Percentiles rank a stretch among this genome's conserved stretches.
Conservation (phyloP, 2,888 invertebrate species). For the Thera britannica region DNA sequence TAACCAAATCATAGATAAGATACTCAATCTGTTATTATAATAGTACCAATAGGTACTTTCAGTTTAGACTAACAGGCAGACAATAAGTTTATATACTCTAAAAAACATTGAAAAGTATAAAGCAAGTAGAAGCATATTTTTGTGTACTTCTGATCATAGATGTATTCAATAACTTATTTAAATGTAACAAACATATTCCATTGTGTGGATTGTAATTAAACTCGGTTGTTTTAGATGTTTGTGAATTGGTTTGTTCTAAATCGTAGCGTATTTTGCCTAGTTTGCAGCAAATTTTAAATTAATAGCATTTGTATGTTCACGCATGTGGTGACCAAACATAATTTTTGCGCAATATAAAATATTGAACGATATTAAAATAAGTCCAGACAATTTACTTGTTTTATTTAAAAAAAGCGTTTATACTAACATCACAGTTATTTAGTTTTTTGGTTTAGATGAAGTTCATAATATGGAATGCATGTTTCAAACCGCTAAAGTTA, state of each 20-base stretch:
- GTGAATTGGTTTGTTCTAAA: conserved; percentile 22
- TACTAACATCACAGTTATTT: conserved; percentile 8
- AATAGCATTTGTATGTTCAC: conserved; percentile 74
- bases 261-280: conserved; percentile 53
- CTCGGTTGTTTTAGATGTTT: conserved; percentile 14
- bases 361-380: conserved; percentile 73
- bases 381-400: conserved; percentile 55
- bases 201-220: conserved; percentile 17
- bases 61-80: conserved; percentile 14
- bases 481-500: too few relatives aligned
- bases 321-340: conserved; percentile 74
- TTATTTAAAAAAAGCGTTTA: conserved; percentile 39
- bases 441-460: background rate
- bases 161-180: background rate
- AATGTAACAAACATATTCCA: conserved; percentile 6
- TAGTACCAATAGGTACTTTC: conserved; percentile 16
- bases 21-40: conserved; percentile 1
- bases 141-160: conserved; percentile 6
- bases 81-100: conserved; percentile 17
- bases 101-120: conserved; percentile 13
- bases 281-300: conserved; percentile 61
- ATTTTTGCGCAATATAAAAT: conserved; percentile 73
- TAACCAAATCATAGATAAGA: background rate
- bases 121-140: conserved; percentile 1
- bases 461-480: background rate